phyloP scores from a whole-genome alignment of 2,113 vertebrate species.

The Phylloscopus whistleri region DNA sequence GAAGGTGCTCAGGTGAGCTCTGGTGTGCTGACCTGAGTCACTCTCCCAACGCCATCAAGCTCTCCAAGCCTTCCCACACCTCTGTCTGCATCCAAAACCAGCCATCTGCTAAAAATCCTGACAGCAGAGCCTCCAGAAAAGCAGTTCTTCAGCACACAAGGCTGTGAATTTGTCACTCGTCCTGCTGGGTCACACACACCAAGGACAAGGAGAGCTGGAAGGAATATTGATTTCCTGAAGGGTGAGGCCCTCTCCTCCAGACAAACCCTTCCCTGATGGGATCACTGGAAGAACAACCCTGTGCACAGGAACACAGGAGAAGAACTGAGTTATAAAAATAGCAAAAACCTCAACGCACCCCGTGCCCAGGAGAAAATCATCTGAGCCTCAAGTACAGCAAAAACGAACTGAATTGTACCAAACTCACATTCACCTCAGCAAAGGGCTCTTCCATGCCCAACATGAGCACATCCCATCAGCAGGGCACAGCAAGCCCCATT shows the following conservation, averaged over 20 bases:
- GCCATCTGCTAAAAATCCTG: not conserved
- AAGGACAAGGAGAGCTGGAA: not conserved
- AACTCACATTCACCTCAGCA: rapidly evolving
- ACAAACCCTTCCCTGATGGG: not conserved
- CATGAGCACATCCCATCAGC: not conserved
- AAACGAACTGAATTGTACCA: not conserved
- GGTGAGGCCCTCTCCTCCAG: not conserved
- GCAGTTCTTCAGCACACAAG: constrained; percentile 31
- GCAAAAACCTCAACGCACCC: not conserved
- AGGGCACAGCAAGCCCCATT: not conserved
- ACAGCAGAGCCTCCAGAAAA: not conserved
- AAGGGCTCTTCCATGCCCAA: not conserved
- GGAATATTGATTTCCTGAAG: constrained; percentile 50
- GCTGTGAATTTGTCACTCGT: constrained; percentile 44
- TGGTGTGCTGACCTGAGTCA: rapidly evolving
- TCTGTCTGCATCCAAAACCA: not conserved
- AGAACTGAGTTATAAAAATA: not conserved
- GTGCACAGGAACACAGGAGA: not conserved
- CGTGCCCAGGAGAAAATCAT: not conserved
- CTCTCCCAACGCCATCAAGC: too few species aligned
- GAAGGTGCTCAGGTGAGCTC: not conserved
- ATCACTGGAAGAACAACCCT: not conserved
- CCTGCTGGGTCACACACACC: not conserved
- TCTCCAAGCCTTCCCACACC: not conserved
- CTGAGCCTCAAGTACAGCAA: not conserved